Evolutionary conservation across 2,113 vertebrate species (phyloP), one percentile per base, ranked within the genome.

Genomic region (Oplegnathus fasciatus): DNA sequence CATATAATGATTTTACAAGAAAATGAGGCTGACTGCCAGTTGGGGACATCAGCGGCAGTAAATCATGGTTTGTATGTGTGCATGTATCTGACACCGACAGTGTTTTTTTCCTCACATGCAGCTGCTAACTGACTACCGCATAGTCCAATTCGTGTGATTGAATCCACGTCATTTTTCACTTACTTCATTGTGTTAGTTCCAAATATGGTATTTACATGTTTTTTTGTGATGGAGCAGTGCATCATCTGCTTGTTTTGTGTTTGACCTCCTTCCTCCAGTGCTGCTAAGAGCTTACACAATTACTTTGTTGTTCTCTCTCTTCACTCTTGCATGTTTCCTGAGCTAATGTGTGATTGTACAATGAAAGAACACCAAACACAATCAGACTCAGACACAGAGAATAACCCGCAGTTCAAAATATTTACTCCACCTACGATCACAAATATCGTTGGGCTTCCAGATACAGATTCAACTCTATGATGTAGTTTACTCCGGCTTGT

Each of bases 1-100:
- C 17, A 22, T 69, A 52, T 73, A 32, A 82, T 62, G 73, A 54
- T 65, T 75, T 52, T n/a, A 78, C 37, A 67, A 71, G 54, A 50
- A 57, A 67, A 64, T 18, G 9, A 64, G 54, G 50, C 37, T 0
- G 14, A 32, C 54, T 72, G 20, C 66, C 37, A 86, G 22, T 13
- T 64, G 15, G 28, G 20, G 17, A 60, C 26, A 80, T 55, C 54
- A 52, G 37, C 6, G 2, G n/a, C 44, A 65, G 8, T 69, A 54
- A 69, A 74, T 58, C 18, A 73, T 42, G n/a, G 18, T 42, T 32
- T 46, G 15, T 67, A n/a, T 22, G 9, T 55, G 30, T 1, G 18
- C 11, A 52, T 62, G 42, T 42, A 52, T 42, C 32, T 44, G 48
- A 28, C 30, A 70, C 0, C 2, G 70, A 46, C 3, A 54, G 9